Base-by-base conservation (phyloP, 2,888 invertebrate genomes). In the Drosophila flavopinicola region DNA sequence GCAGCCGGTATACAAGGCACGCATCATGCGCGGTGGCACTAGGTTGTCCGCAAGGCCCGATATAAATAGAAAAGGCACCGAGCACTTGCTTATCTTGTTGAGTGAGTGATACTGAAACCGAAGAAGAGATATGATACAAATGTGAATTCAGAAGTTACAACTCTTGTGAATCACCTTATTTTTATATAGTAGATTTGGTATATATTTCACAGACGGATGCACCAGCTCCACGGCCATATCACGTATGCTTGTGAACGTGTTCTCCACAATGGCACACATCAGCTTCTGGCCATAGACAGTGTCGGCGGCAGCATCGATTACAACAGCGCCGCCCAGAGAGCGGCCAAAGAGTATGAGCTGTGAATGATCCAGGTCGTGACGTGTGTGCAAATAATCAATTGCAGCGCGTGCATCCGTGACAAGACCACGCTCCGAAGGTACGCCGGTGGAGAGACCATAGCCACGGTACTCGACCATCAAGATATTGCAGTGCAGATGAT, bases 381-480 rank as follows among this genome's bases (percentile, higher is more conserved):
- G 93, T 49, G 95, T 94, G 85, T 94, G 93, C 23, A 98, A 92
- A 92, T 96, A 98, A 87, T 98, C 96, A 72, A 98, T 92, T 13
- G 96, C 96, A 47, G 97, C 94, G 88, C 95, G 94, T 2, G 97
- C 97, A 92, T 99, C 99, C 88, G 94, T 93, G 84, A 96, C 96
- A 1, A 99, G 91, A 3, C 98, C 98, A 77, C 93, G 93, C 91
- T 99, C 98, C 1, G 95, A 95, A 0, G 98, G 97, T 10, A 93
- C 92, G 0, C 98, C 98, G 82, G 96, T 95, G 5, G 98, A 98
- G 20, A 96, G 92, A 0, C 99, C 98, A 92, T 97, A 99, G 0
- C 98, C 99, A 78, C 98, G 93, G 88, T 98, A 99, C 89, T 99
- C 99, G n/a, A 98, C 94, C 93, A 98, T 94, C 41, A 98, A 91